Evolutionary conservation across 2,888 invertebrate genomes (phyloP), one percentile per base, ranked within the genome.

Genomic region (Drosophila nigricruria): DNA sequence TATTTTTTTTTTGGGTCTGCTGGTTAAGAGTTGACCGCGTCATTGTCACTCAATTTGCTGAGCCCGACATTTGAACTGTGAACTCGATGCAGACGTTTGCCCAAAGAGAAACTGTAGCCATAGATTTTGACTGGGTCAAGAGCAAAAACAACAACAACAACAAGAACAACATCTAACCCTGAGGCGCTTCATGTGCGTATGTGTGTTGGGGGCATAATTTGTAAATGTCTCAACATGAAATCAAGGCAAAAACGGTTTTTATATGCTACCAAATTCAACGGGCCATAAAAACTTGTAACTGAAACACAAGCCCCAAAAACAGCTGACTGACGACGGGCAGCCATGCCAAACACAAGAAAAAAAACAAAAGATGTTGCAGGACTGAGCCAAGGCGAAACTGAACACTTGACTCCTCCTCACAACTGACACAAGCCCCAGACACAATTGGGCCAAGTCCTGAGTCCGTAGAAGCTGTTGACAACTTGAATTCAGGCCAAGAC

Each of bases 141-240:
- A 52, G 52, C 23, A 61, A 8, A 43, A 34, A 20, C 36, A 38
- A 38, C 34, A 71, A 50, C 67, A 72, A 25, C 25, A 38, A 38
- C 40, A 72, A 49, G 64, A 72, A 40, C 30, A 57, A 59, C 58
- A 62, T 62, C 65, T 70, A 67, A 54, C 70, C 71, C 50, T 38
- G n/a, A 36, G 63, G 58, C 69, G 70, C 8, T 23, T 23, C 23
- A n/a, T 16, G 43, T 45, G 45, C 3, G 45, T n/a, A 3, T 23
- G 43, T 16, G 23, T 43, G 1, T 25, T 45, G 62, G 57, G 49
- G 66, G 73, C 70, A 79, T 81, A 78, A 88, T 83, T 88, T 84
- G 89, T 86, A 88, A 84, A 88, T 81, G 83, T 88, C 87, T 58
- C 66, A 71, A 81, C 87, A 88, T 62, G 64, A 78, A 82, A 68